phyloP scores from a whole-genome alignment of 2,888 invertebrate species.

The Noctua comes region DNA sequence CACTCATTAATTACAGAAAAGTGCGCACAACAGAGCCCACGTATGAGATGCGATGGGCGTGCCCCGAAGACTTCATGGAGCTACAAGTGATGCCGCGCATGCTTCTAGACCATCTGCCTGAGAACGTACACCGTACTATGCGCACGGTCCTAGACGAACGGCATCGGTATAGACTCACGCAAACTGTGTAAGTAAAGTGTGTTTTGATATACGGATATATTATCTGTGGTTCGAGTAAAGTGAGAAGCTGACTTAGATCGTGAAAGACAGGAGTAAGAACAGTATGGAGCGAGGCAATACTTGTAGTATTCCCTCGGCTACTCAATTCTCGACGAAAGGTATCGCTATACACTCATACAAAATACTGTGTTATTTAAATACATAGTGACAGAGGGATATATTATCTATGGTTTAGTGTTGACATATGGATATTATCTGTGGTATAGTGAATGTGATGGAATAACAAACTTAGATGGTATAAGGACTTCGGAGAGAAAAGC shows the following conservation, averaged over 20 bases:
- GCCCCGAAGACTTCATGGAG: slow-evolving; percentile 95
- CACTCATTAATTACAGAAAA: slow-evolving; percentile 84
- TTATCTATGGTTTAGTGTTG: slow-evolving; percentile 9
- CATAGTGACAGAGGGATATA: slow-evolving; percentile 4
- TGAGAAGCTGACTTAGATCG: background rate
- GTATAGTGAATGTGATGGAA: slow-evolving; percentile 1
- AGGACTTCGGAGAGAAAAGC: too few relatives aligned
- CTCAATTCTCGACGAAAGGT: background rate
- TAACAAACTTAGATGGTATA: too few relatives aligned
- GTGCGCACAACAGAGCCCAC: slow-evolving; percentile 91
- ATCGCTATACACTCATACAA: background rate
- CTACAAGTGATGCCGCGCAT: slow-evolving; percentile 96
- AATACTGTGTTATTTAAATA: background rate
- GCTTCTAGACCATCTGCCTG: slow-evolving; percentile 96
- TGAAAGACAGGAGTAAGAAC: background rate
- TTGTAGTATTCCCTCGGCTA: background rate
- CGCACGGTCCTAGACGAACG: slow-evolving; percentile 91
- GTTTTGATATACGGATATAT: slow-evolving; percentile 23
- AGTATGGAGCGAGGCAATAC: background rate
- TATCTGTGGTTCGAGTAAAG: slow-evolving; percentile 12
- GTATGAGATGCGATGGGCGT: slow-evolving; percentile 95
- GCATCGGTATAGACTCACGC: slow-evolving; percentile 85
- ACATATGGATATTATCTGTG: slow-evolving; percentile 15
- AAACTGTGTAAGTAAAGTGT: slow-evolving; percentile 73
- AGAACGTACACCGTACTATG: slow-evolving; percentile 93